Base-by-base conservation (phyloP, 2,113 vertebrate genomes). In the Pachycephala philippinensis region DNA sequence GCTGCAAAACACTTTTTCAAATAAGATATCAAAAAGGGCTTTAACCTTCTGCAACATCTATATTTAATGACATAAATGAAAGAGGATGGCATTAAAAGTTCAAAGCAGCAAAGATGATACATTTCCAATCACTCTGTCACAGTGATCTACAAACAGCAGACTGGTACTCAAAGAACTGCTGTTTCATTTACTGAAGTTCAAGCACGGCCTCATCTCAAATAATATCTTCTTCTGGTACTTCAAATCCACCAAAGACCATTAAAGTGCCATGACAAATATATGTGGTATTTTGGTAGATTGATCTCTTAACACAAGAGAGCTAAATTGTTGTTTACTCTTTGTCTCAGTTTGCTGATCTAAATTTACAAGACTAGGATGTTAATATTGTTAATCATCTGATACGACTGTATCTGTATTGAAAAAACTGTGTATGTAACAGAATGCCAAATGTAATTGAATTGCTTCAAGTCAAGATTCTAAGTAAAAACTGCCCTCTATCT, bases 41-140 rank as follows among this genome's bases (percentile, higher is more conserved):
- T 87, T 95, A 97, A 89, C 85, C 74, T 96, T 95, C 66, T 79
- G 75, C 30, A 92, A n/a, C 49, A 78, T 97, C 72, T 91, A 89
- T 93, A 89, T 97, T 96, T 96, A 95, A 96, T 86, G 31, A n/a
- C 56, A 68, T 71, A 94, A 90, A 87, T 85, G 56, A 95, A 93
- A 87, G 27, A 90, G 22, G 33, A 91, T 92, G 76, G 63, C 63
- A 94, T 96, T 97, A 96, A 92, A 91, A 95, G 80, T 95, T 97
- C 91, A 95, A 97, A 97, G 85, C 19, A 83, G 63, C 22, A 57
- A 88, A 93, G 85, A 87, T 63, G 47, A 91, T 64, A 79, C 30
- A 68, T 94, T 95, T 94, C 76, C 39, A 91, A 37, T 89, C 82
- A 33, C 54, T 24, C 47, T 96, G 84, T 92, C 89, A 88, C n/a